Percentiles rank a stretch among this genome's conserved stretches.
phyloP scores from a whole-genome alignment of 23 tunicate species.

The Oikopleura vanhoeffeni region DNA sequence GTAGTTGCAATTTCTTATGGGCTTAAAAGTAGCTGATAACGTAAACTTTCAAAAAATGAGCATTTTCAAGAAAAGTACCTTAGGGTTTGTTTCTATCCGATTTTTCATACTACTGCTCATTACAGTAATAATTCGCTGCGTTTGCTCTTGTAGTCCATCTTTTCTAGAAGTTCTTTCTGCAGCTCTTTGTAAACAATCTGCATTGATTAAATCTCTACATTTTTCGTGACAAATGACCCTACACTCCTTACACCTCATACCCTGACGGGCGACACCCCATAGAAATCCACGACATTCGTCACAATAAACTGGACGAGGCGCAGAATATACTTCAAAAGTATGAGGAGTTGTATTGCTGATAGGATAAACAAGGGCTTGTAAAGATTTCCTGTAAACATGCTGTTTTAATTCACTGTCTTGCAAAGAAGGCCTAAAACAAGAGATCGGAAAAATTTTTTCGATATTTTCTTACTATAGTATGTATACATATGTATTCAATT shows the following conservation, averaged over 20 bases:
- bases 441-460: conserved; percentile 40
- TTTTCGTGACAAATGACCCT: conserved; percentile 80
- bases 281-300: conserved; percentile 56
- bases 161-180: conserved; percentile 50
- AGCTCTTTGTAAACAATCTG: conserved; percentile 73
- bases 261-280: conserved; percentile 80
- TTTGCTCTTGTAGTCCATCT: conserved; percentile 34
- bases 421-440: conserved; percentile 49
- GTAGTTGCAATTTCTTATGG: too few relatives aligned
- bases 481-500: too few relatives aligned
- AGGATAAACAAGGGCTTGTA: conserved; percentile 79
- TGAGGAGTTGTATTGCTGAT: conserved; percentile 69
- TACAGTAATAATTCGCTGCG: conserved; percentile 29
- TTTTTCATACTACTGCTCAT: conserved; percentile 41
- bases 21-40: too few relatives aligned
- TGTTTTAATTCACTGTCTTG: conserved; percentile 48
- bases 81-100: not conserved
- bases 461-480: too few relatives aligned
- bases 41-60: too few relatives aligned
- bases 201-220: conserved; percentile 59
- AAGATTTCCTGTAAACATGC: conserved; percentile 78
- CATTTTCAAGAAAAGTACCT: not conserved
- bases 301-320: conserved; percentile 52
- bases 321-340: conserved; percentile 49
- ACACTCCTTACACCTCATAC: conserved; percentile 50